Conservation (phyloP, 2,797 vertebrate genomes). For the Helostoma temminkii region DNA sequence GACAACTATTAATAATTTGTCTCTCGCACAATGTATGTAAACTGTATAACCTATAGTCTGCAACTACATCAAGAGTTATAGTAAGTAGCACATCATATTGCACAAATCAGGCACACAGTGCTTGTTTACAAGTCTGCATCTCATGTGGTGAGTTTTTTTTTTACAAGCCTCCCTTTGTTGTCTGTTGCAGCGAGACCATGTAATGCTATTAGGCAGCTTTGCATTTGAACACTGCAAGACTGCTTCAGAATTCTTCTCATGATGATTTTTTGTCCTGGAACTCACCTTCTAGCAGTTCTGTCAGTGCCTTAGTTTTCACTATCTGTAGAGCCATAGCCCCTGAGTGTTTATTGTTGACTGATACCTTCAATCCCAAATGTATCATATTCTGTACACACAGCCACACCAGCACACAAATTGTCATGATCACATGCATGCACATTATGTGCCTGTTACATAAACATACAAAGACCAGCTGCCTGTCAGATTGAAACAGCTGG, state of each 20-base stretch:
- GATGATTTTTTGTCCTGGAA: slow-evolving; percentile 60
- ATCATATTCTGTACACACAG: slow-evolving; percentile 17
- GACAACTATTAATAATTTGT: no score
- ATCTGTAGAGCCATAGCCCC: slow-evolving; percentile 39
- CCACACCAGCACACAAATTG: neutral
- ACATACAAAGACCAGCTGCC: slow-evolving; percentile 51
- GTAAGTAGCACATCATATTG: no score
- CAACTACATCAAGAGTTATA: no score
- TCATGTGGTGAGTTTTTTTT: slow-evolving; percentile 50
- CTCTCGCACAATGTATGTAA: no score
- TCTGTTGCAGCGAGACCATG: slow-evolving; percentile 61
- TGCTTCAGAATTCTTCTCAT: slow-evolving; percentile 58
- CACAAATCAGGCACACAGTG: no score
- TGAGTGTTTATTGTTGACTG: slow-evolving; percentile 43
- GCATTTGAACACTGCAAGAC: slow-evolving; percentile 51
- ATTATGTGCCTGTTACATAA: slow-evolving; percentile 35
- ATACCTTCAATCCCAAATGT: slow-evolving; percentile 49
- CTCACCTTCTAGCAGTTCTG: slow-evolving; percentile 65
- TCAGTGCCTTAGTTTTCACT: slow-evolving; percentile 67
- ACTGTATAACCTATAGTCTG: no score
- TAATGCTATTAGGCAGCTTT: slow-evolving; percentile 67
- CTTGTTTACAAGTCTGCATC: no score
- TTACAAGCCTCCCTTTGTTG: slow-evolving; percentile 44
- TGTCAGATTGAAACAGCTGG: slow-evolving; percentile 69
- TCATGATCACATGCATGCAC: slow-evolving; percentile 5